Conservation (phyloP, 2,113 vertebrate genomes). For the Salvelinus alpinus region DNA sequence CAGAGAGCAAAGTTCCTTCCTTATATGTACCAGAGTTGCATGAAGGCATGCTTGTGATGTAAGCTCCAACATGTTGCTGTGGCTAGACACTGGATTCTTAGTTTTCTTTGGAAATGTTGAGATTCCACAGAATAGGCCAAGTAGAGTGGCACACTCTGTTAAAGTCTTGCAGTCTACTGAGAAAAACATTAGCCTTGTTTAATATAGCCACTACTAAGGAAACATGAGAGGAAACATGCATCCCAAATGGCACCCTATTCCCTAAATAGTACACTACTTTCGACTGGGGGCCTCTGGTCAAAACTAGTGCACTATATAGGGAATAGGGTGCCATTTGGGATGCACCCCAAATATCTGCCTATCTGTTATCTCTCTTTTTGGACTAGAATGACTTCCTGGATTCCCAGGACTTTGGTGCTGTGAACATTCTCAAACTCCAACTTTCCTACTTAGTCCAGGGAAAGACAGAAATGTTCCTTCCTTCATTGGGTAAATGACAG, state of each 20-base stretch:
- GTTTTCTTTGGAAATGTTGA: constrained; percentile 1
- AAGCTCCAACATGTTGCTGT: background rate
- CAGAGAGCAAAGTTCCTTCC: background rate
- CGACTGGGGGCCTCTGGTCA: no score
- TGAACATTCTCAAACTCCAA: constrained; percentile 1
- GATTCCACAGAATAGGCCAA: background rate
- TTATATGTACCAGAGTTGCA: background rate
- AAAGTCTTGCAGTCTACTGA: background rate
- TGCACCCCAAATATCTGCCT: background rate
- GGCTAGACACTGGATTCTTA: background rate
- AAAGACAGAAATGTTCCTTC: constrained; percentile 10
- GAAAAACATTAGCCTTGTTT: background rate
- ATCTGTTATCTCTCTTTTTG: background rate
- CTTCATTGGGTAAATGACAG: background rate
- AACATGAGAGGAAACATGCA: no score
- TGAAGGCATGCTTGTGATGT: background rate
- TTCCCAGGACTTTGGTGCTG: constrained; percentile 5
- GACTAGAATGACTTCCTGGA: constrained; percentile 11
- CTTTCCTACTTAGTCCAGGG: constrained; percentile 6
- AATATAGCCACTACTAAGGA: background rate
- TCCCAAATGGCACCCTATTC: no score
- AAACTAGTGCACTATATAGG: background rate
- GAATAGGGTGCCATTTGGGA: background rate
- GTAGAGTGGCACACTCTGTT: background rate
- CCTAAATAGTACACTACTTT: no score